Evolutionary conservation across 1,140 invertebrate genomes (phyloP).

Genomic region (Episyrphus balteatus): DNA sequence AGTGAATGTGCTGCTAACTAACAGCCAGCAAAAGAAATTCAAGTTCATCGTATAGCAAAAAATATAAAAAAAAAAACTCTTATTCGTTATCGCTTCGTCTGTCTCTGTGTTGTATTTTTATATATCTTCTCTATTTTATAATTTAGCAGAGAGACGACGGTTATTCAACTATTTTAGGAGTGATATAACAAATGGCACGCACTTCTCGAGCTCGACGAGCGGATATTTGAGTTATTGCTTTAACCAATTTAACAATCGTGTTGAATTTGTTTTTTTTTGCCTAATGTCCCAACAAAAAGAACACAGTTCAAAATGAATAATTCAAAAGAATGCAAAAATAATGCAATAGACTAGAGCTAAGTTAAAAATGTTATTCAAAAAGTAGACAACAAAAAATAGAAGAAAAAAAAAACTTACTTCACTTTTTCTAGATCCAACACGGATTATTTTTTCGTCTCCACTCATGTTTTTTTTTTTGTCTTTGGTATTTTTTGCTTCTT

Average conservation of each 20-base stretch:
- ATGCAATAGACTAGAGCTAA: constrained; percentile 6
- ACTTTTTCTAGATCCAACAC: constrained; percentile 55
- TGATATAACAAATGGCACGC: background rate
- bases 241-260: too few species aligned
- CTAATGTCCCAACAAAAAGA: too few species aligned
- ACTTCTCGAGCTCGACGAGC: too few species aligned
- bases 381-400: too few species aligned
- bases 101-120: too few species aligned
- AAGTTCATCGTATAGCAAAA: background rate
- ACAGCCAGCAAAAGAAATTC: background rate
- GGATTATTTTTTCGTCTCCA: constrained; percentile 35
- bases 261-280: too few species aligned
- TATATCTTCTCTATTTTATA: background rate
- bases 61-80: too few species aligned
- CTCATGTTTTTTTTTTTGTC: background rate
- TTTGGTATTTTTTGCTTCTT: background rate
- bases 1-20: background rate
- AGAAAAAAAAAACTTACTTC: constrained; percentile 48
- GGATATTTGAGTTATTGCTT: too few species aligned
- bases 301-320: too few species aligned
- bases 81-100: too few species aligned
- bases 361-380: constrained; percentile 11
- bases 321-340: too few species aligned
- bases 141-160: background rate
- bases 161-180: constrained; percentile 3